Evolutionary conservation across 2,888 invertebrate genomes (phyloP), one percentile per base, ranked within the genome.

Genomic region (Scaptomyza caliginosa): DNA sequence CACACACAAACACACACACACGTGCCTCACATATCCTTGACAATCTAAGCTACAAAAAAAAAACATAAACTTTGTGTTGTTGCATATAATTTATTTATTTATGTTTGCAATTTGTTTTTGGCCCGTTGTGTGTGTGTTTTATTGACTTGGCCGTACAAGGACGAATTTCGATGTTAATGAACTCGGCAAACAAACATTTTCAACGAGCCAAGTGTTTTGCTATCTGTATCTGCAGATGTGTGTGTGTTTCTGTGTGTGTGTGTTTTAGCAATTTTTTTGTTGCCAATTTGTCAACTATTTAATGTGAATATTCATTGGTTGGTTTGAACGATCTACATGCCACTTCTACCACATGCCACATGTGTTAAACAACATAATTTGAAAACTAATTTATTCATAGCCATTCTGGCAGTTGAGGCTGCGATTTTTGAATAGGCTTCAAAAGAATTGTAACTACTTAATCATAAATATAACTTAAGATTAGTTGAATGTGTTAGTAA

Each of bases 91-190:
- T 81, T 81, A 77, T 63, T 63, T 65, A 76, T 84, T 78, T 74
- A 62, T 75, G 62, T 75, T 76, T 73, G 72, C 63, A 74, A 73
- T 81, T 81, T 65, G 68, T 68, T 57, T 57, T 67, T 85, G 67
- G 54, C 50, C 67, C 39, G 63, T 28, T 67, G 45, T 56, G 24
- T 24, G 23, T 34, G 21, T 38, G 11, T 36, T 62, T 17, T 56
- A 48, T 74, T 62, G 74, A 54, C 49, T 70, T 24, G 56, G 45
- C 42, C 67, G 56, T 57, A 75, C 75, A 75, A 77, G 74, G 75
- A 77, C 78, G 79, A 78, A 77, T 63, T 72, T 67, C 56, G 67
- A 86, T 83, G 82, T 86, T 83, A 83, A 83, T 83, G 82, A 83
- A 83, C 82, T 88, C 88, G 60, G 48, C 80, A 85, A 82, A 87